phyloP scores from a whole-genome alignment of 2,888 invertebrate species.

The Vanessa cardui region DNA sequence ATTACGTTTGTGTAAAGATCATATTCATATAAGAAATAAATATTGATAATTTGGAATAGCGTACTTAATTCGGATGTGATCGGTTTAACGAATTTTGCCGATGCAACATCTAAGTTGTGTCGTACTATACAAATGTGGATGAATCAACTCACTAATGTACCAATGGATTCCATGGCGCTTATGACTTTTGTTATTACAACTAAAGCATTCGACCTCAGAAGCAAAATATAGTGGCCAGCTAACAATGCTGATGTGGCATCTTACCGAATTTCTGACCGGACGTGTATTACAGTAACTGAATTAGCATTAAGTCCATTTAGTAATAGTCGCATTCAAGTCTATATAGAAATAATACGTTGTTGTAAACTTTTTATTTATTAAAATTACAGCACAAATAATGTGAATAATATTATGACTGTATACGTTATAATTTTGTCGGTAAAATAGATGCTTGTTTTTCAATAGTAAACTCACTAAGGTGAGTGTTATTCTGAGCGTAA shows the following conservation, averaged over 20 bases:
- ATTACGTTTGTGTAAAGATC: too few species aligned
- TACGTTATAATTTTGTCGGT: too few species aligned
- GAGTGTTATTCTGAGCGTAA: background rate
- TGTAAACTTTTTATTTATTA: background rate
- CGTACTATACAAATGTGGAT: too few species aligned
- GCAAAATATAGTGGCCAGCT: background rate
- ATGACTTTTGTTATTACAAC: background rate
- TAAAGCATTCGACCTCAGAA: background rate
- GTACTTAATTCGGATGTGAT: too few species aligned
- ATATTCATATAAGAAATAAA: too few species aligned
- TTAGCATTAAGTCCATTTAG: background rate
- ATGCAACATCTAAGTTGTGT: too few species aligned
- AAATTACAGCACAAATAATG: background rate
- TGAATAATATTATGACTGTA: background rate
- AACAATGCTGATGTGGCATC: background rate
- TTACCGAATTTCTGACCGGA: constrained; percentile 1
- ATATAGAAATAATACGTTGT: background rate
- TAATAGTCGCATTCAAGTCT: background rate
- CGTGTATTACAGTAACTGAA: background rate
- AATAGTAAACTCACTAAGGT: too few species aligned
- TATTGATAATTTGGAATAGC: too few species aligned
- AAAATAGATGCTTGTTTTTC: too few species aligned
- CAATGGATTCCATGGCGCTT: too few species aligned
- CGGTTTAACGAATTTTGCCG: too few species aligned
- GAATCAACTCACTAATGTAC: too few species aligned